Evolutionary conservation across 2,888 invertebrate species (phyloP).

Genomic region (Xylocampa areola): DNA sequence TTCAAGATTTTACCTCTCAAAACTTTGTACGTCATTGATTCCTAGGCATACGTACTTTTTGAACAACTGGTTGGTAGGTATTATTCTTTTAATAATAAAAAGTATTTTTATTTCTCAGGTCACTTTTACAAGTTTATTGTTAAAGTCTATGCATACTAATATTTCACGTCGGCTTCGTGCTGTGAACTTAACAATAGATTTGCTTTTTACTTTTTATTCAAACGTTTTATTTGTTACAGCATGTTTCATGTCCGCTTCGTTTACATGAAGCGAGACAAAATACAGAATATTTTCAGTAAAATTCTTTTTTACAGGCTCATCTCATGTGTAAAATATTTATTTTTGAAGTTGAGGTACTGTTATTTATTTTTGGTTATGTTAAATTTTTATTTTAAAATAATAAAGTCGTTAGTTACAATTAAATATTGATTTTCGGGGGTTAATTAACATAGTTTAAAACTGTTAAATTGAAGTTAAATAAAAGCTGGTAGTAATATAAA

Average conservation of each 20-base stretch:
- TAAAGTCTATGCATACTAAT: conserved; percentile 40
- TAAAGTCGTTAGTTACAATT: too few relatives aligned
- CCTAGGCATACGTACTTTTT: conserved; percentile 31
- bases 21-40: conserved; percentile 51
- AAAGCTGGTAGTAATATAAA: too few relatives aligned
- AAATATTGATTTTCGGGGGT: too few relatives aligned
- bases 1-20: conserved; percentile 45
- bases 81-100: conserved; percentile 38
- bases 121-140: conserved; percentile 33
- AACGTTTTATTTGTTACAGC: conserved; percentile 7
- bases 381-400: too few relatives aligned
- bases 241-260: conserved; percentile 29
- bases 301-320: conserved; percentile 47
- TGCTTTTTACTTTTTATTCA: conserved; percentile 20
- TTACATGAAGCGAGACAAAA: conserved; percentile 52
- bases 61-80: conserved; percentile 21
- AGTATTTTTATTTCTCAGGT: conserved; percentile 26
- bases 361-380: conserved; percentile 13
- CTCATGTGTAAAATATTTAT: conserved; percentile 52
- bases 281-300: conserved; percentile 48
- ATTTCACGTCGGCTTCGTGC: conserved; percentile 23
- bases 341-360: conserved; percentile 42
- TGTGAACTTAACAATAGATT: conserved; percentile 38
- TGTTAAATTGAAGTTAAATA: too few relatives aligned
- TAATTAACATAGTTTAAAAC: too few relatives aligned